Percentiles rank a stretch among this genome's conserved stretches.
These are phyloP conservation scores for Paguma larvata DNA, from an alignment of 2,797 vertebrate species.

Conservation along the genomic window DNA sequence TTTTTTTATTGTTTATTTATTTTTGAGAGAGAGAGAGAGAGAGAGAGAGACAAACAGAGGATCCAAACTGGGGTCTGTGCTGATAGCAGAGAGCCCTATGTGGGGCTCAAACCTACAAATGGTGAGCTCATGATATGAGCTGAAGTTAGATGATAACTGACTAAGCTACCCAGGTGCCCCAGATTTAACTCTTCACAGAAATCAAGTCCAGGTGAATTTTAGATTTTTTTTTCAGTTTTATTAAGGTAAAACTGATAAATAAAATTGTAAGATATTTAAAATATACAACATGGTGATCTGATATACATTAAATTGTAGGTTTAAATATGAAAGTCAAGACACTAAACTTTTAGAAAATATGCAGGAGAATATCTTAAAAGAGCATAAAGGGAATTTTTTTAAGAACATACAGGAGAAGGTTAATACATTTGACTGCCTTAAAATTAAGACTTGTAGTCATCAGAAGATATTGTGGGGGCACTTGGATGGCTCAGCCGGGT, in stretches of 20 bases:
- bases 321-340: slow-evolving; percentile 28
- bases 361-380: background rate
- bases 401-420: background rate
- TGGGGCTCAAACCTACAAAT: too few species aligned
- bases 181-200: background rate
- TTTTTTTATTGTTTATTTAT: too few species aligned
- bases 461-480: background rate
- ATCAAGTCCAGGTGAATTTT: background rate
- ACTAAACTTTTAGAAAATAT: background rate
- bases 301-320: background rate
- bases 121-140: too few species aligned
- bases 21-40: too few species aligned
- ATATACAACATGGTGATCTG: background rate
- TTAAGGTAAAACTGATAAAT: background rate
- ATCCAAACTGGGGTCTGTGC: too few species aligned
- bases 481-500: too few species aligned
- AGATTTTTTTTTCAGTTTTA: background rate
- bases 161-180: too few species aligned
- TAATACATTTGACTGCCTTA: background rate
- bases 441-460: slow-evolving; percentile 37
- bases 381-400: background rate
- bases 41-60: too few species aligned
- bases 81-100: too few species aligned
- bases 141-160: too few species aligned
- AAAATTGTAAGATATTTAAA: background rate